Percentiles rank a stretch among this genome's conserved stretches.
phyloP scores from a whole-genome alignment of 2,113 vertebrate genomes.

The Egretta garzetta region DNA sequence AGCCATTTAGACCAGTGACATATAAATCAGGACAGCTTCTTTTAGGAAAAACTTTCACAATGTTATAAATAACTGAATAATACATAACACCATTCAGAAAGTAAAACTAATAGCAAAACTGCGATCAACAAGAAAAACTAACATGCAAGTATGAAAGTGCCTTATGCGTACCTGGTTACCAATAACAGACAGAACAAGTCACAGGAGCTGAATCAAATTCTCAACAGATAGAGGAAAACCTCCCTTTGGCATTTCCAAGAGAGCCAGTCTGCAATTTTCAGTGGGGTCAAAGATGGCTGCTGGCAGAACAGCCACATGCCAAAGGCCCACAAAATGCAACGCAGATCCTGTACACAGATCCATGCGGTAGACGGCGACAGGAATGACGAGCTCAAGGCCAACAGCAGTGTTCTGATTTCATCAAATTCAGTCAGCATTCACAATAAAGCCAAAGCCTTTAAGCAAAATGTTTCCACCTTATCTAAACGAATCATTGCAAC shows the following conservation, averaged over 20 bases:
- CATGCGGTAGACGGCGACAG: accelerated
- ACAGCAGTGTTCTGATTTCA: not conserved
- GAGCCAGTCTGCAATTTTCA: not conserved
- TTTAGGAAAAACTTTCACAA: not conserved
- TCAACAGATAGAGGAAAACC: not conserved
- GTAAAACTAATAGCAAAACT: not conserved
- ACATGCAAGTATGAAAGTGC: not conserved
- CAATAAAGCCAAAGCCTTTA: not conserved
- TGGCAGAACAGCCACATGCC: not conserved
- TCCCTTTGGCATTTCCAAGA: not conserved
- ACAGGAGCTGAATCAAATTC: not conserved
- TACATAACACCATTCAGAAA: not conserved
- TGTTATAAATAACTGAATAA: not conserved
- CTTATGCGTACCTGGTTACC: not conserved
- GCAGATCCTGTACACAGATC: not conserved
- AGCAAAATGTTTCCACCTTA: not conserved
- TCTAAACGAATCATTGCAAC: not conserved
- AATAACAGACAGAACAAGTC: not conserved
- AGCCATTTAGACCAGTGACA: not conserved
- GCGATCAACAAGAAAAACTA: not conserved
- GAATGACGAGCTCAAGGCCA: not conserved
- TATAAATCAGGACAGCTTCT: not conserved
- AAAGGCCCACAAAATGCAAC: not conserved
- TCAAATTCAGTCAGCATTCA: not conserved
- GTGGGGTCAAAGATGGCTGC: not conserved